Percentiles rank a stretch among this genome's conserved stretches.
phyloP scores from a whole-genome alignment of 2,113 vertebrate species.

The western clawed frog (Xenopus tropicalis) region DNA sequence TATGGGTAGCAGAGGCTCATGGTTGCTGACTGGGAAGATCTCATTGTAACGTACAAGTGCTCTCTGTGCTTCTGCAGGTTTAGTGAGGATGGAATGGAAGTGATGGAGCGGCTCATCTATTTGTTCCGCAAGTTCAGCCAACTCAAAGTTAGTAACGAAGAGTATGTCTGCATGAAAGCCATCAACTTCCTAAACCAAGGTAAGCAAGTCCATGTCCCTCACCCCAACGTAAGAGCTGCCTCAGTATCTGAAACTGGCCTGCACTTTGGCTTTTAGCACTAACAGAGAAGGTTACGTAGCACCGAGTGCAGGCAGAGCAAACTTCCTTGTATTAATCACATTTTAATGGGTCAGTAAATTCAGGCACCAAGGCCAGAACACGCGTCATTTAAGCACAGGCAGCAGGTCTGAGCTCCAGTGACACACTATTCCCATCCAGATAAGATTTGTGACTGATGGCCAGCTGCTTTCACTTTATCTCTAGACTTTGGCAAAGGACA shows the following conservation, averaged over 20 bases:
- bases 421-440: slow-evolving; percentile 47
- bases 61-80: slow-evolving; percentile 61
- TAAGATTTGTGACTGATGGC: slow-evolving; percentile 44
- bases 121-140: slow-evolving; percentile 95
- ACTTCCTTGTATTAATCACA: slow-evolving; percentile 51
- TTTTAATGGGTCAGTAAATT: slow-evolving; percentile 55
- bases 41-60: not conserved
- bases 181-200: slow-evolving; percentile 99
- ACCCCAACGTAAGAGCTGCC: not conserved
- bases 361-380: slow-evolving; percentile 53
- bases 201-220: slow-evolving; percentile 50
- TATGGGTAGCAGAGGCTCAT: too few species aligned
- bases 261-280: not conserved
- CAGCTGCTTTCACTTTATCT: slow-evolving; percentile 38
- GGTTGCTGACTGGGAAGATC: too few species aligned
- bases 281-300: not conserved
- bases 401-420: slow-evolving; percentile 42
- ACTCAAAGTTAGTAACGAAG: slow-evolving; percentile 95
- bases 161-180: slow-evolving; percentile 97
- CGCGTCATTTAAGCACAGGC: slow-evolving; percentile 48
- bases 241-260: not conserved
- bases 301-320: slow-evolving; percentile 39
- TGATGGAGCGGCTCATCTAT: slow-evolving; percentile 96
- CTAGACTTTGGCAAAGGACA: not conserved
- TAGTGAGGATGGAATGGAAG: slow-evolving; percentile 97